Conservation (phyloP, 2,888 invertebrate genomes). For the Shargacucullia verbasci region DNA sequence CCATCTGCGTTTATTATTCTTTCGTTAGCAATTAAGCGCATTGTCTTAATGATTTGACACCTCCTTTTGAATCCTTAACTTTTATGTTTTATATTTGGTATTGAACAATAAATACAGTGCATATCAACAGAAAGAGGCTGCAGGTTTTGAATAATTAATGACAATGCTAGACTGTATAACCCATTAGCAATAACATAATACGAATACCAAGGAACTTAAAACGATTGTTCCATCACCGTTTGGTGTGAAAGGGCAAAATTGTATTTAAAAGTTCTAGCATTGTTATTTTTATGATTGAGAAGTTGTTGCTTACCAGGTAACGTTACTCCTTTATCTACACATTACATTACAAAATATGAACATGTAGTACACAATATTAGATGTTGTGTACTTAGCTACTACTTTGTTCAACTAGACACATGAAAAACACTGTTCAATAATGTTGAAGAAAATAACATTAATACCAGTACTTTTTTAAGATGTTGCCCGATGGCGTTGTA, state of each 20-base stretch:
- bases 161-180: constrained; percentile 1
- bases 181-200: constrained; percentile 1
- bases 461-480: constrained; percentile 27
- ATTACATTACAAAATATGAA: constrained; percentile 1
- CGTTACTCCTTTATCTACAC: constrained; percentile 25
- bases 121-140: constrained; percentile 3
- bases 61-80: constrained; percentile 11
- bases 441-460: constrained; percentile 10
- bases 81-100: constrained; percentile 20
- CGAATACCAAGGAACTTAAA: neutral
- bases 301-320: constrained; percentile 20
- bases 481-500: constrained; percentile 33
- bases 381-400: constrained; percentile 1
- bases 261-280: constrained; percentile 11
- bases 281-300: constrained; percentile 1
- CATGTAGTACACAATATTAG: neutral
- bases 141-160: constrained; percentile 2
- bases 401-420: neutral
- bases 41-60: constrained; percentile 22
- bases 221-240: neutral
- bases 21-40: constrained; percentile 14
- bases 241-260: neutral
- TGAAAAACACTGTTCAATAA: constrained; percentile 20
- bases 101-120: constrained; percentile 6
- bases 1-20: constrained; percentile 18